Base-by-base conservation (phyloP, 92 coral and sea anemone species). In the Montipora capitata region DNA sequence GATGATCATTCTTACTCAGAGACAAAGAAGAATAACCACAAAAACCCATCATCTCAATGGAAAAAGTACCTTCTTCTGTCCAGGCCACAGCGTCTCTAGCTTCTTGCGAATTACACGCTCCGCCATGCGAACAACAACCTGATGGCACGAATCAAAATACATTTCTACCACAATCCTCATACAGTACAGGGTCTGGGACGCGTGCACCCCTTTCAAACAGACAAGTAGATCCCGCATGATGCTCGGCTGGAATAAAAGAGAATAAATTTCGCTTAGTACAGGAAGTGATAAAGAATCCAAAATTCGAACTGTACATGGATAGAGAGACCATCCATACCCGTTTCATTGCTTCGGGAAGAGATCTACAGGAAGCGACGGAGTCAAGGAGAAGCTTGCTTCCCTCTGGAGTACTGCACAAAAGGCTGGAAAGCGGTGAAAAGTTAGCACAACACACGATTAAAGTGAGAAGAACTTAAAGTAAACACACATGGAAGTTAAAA, bases 51-150 rank as follows among this genome's bases (percentile, higher is more conserved):
- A 6, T 0, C 52, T 48, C 3, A 12, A 12, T 0, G 13, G 12
- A 12, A 8, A 9, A 57, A 7, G 54, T 66, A 85, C 89, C 83
- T 27, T 38, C 10, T 54, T 85, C 49, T 74, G 77, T 63, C 69
- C 80, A 45, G 20, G 6, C 3, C 42, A 56, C 40, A 42, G 43
- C 45, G 63, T 72, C 85, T 96, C 99, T 39, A 96, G 87, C 62
- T 94, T 84, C 42, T 92, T 91, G 74, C 96, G 92, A 77, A 95
- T 95, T 83, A 86, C 90, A 66, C 95, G 94, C 73, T 97, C 98
- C 10, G 93, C 95, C 79, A 92, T 84, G 51, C 95, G 87, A 14
- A 88, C 89, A 52, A 97, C 89, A 27, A 96, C 87, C 7, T 94
- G 94, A 52, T 88, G 93, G 65, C 90, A 88, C 13, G 97, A 89